Evolutionary conservation across 1,140 invertebrate genomes (phyloP).

Genomic region (Pissodes strobi): DNA sequence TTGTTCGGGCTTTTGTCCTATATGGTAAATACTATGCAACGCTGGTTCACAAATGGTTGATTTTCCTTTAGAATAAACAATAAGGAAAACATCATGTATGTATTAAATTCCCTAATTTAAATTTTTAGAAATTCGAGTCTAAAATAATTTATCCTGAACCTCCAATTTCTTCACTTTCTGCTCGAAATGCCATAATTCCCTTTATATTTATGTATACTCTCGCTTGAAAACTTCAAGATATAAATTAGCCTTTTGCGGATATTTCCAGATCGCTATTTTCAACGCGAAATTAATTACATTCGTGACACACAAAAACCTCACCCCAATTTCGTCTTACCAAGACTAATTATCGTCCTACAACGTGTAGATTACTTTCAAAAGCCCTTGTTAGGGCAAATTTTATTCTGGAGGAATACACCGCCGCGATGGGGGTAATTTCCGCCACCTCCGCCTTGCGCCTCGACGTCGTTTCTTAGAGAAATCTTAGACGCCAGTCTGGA

Average conservation of each 20-base stretch:
- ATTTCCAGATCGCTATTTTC: conserved; percentile 28
- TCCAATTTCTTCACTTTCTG: conserved; percentile 4
- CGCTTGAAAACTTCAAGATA: conserved; percentile 25
- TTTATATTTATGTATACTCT: conserved; percentile 3
- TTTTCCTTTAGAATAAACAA: too few species aligned
- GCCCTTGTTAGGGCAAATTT: conserved; percentile 32
- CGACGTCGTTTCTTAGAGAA: not conserved
- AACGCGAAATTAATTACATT: conserved; percentile 34
- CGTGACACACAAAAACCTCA: conserved; percentile 35
- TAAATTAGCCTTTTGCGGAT: conserved; percentile 27
- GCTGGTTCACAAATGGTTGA: too few species aligned
- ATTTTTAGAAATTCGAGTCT: too few species aligned
- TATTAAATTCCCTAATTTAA: too few species aligned
- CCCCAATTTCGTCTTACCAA: conserved; percentile 21
- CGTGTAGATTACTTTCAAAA: conserved; percentile 36
- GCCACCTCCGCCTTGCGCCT: conserved; percentile 9
- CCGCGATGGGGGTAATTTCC: conserved; percentile 21
- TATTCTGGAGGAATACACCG: conserved; percentile 16
- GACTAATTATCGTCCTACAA: conserved; percentile 37
- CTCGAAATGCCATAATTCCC: not conserved
- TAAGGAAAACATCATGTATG: too few species aligned
- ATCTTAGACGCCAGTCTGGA: conserved; percentile 15
- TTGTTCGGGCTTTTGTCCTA: too few species aligned
- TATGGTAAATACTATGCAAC: too few species aligned
- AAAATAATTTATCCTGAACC: conserved; percentile 11